Conservation (phyloP, 2,797 vertebrate genomes). For the Ara ararauna region DNA sequence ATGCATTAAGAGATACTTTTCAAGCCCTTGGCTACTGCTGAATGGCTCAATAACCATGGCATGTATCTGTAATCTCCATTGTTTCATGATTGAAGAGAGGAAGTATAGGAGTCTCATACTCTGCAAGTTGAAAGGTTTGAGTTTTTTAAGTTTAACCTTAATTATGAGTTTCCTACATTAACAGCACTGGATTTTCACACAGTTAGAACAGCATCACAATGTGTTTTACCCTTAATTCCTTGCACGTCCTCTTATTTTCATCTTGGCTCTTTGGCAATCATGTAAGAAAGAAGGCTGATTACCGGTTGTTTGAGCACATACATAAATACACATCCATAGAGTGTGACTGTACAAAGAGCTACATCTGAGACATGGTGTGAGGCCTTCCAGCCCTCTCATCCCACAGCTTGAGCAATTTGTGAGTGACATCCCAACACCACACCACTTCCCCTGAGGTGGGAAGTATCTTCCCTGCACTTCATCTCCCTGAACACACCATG, state of each 20-base stretch:
- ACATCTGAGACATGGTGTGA: not conserved
- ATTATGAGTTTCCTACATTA: not conserved
- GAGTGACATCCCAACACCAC: fast-evolving
- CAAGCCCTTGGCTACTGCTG: conserved; percentile 27
- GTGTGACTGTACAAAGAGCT: not conserved
- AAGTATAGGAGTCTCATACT: not conserved
- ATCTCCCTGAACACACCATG: fast-evolving
- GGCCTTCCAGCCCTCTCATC: not conserved
- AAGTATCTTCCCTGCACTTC: fast-evolving
- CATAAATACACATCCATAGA: not conserved
- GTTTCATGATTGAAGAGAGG: not conserved
- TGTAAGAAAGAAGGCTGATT: not conserved
- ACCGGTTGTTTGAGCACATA: not conserved
- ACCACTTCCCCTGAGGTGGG: not conserved
- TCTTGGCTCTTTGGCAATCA: not conserved
- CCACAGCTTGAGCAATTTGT: not conserved
- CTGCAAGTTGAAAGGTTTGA: not conserved
- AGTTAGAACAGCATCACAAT: not conserved
- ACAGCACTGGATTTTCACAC: not conserved
- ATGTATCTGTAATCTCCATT: not conserved
- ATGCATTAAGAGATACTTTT: conserved; percentile 14
- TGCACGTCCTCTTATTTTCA: not conserved
- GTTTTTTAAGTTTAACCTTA: not conserved
- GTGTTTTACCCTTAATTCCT: not conserved
- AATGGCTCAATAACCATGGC: conserved; percentile 30